A percentile compares a stretch with the other conserved stretches of the same genome.
Conservation (phyloP, 2,888 invertebrate genomes). For the Nomada hirtipes region DNA sequence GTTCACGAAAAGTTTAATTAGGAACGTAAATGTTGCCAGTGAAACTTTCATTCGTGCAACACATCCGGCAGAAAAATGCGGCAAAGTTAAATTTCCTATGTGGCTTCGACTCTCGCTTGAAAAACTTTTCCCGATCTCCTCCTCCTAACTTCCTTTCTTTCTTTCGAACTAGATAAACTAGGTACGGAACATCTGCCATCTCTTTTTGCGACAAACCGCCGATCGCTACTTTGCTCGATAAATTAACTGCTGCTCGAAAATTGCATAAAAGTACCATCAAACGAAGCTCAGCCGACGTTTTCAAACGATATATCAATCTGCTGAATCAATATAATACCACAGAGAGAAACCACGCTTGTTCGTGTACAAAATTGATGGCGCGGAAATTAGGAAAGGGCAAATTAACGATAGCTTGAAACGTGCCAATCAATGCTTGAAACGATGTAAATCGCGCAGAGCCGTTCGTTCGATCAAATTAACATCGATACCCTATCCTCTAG, state of each 20-base stretch:
- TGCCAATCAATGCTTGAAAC: slow-evolving; percentile 20
- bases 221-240: background rate
- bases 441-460: slow-evolving; percentile 18
- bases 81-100: slow-evolving; percentile 31
- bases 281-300: too few species aligned
- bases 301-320: background rate
- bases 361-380: slow-evolving; percentile 24
- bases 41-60: background rate
- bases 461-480: slow-evolving; percentile 26
- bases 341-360: slow-evolving; percentile 20
- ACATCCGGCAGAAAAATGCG: slow-evolving; percentile 11
- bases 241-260: too few species aligned
- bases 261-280: background rate
- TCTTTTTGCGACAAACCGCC: background rate
- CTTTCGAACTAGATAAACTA: background rate
- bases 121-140: slow-evolving; percentile 4
- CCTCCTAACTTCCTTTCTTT: background rate
- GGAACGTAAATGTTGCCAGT: slow-evolving; percentile 27
- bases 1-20: slow-evolving; percentile 40
- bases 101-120: background rate
- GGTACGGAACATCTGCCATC: background rate
- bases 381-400: slow-evolving; percentile 47
- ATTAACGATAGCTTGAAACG: slow-evolving; percentile 35
- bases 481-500: background rate
- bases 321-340: slow-evolving; percentile 8